These are phyloP conservation scores for Ceuthmochares aereus DNA, from an alignment of 2,113 vertebrate species.

Conservation along the genomic window DNA sequence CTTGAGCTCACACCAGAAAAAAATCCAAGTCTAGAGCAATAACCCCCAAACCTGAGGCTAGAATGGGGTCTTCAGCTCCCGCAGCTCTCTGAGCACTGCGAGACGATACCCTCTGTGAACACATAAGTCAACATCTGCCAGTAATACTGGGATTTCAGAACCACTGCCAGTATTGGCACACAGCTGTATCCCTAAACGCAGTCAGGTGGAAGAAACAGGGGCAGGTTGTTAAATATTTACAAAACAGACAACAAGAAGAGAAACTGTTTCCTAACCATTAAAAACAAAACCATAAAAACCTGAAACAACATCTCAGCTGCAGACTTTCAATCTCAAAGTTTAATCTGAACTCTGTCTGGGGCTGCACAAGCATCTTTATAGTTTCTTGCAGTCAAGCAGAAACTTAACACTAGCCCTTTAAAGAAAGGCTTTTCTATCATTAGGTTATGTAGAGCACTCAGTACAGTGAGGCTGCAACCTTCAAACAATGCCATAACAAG, in stretches of 20 bases:
- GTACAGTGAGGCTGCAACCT: not conserved
- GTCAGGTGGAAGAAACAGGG: not conserved
- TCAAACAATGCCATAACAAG: not conserved
- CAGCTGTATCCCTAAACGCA: not conserved
- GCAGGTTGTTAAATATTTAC: not conserved
- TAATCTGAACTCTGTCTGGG: not conserved
- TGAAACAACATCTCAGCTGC: not conserved
- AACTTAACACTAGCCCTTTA: not conserved
- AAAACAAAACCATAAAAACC: not conserved
- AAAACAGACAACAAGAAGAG: not conserved
- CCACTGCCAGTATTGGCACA: not conserved
- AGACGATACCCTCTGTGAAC: not conserved
- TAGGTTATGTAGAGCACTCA: not conserved
- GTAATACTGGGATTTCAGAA: not conserved
- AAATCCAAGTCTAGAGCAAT: not conserved
- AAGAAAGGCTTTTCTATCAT: not conserved
- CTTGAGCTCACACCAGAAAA: not conserved
- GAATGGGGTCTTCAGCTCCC: not conserved
- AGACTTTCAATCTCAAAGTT: not conserved
- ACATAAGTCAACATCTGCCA: not conserved
- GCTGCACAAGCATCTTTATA: not conserved
- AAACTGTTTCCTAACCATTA: not conserved
- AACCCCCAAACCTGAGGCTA: fast-evolving
- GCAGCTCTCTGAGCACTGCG: not conserved
- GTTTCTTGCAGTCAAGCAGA: not conserved